Evolutionary conservation across 1,140 invertebrate species (phyloP).

Genomic region (Drosophila equinoxialis): DNA sequence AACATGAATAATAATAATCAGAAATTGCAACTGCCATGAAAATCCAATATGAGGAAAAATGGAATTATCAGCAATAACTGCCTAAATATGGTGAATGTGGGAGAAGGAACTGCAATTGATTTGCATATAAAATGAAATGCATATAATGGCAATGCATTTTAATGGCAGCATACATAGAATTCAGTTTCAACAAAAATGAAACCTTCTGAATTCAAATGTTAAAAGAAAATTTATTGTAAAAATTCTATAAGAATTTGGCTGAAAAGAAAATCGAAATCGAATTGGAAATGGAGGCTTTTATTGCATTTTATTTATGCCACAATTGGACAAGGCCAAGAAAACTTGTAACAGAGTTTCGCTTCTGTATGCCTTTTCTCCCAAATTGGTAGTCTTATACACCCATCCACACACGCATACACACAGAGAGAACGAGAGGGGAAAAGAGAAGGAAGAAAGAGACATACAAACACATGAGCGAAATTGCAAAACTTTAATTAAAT

Average conservation of each 20-base stretch:
- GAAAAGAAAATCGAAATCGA: constrained; percentile 19
- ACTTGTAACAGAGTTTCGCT: constrained; percentile 36
- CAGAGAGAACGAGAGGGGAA: no score
- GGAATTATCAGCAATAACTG: constrained; percentile 2
- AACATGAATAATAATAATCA: background rate
- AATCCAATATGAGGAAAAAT: background rate
- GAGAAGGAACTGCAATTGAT: constrained; percentile 8
- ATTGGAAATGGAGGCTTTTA: constrained; percentile 28
- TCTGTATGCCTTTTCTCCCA: constrained; percentile 39
- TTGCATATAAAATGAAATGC: constrained; percentile 59
- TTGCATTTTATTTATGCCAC: constrained; percentile 62
- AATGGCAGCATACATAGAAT: constrained; percentile 41
- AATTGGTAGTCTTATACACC: constrained; percentile 36
- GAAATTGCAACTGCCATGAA: background rate
- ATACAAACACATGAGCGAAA: constrained; percentile 8
- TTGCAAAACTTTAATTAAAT: constrained; percentile 64
- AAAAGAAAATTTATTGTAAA: constrained; percentile 52
- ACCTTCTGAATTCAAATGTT: constrained; percentile 42
- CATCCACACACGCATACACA: background rate
- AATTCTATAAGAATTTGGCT: constrained; percentile 1
- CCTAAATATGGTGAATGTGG: background rate
- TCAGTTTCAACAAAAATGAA: background rate
- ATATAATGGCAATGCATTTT: constrained; percentile 55
- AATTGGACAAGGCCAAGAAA: constrained; percentile 51
- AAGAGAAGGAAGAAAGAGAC: background rate